Base-by-base conservation (phyloP, 2,797 vertebrate species). In the Xenops minutus region DNA sequence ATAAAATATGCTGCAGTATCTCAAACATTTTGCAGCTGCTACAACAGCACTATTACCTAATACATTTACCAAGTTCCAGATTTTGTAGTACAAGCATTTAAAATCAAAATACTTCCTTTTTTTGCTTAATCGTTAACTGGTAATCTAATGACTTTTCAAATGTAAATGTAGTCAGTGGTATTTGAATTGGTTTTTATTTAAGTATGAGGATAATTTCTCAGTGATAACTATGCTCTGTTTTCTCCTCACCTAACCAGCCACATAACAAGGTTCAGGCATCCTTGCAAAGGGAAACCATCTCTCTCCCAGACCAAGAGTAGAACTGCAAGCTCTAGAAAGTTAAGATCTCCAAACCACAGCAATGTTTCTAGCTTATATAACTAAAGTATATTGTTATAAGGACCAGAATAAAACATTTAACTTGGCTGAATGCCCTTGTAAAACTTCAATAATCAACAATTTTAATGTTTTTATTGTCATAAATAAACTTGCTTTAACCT, bases 21-120 rank as follows among this genome's bases (percentile, higher is more conserved):
- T 89, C 55, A 85, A 87, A 91, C 12, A 58, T 66, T 92, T 72
- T 73, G 55, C 94, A 95, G 75, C 74, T 94, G 81, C 56, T 82
- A 78, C 36, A 92, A 69, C 56, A 67, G 56, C 34, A 51, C 4
- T 7, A 29, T 76, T 76, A 79, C 24, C 44, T 82, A 66, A 66
- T 4, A 24, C n/a, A 91, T 69, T 89, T 87, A 79, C 27, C 27
- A 66, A 92, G 67, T 80, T 39, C 26, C 36, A 73, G 24, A 63
- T 71, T 91, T 66, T 77, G n/a, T 71, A 76, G 27, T 36, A 62
- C 24, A 89, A 87, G 43, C 30, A 66, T 43, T 72, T 91, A 51
- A 87, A 88, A 89, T 66, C 37, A 64, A 91, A 92, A 82, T 43
- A 55, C 14, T 66, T 75, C 29, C 79, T 89, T 75, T 84, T 63